Evolutionary conservation across 2,888 invertebrate species (phyloP).

Genomic region (Stramonita haemastoma): DNA sequence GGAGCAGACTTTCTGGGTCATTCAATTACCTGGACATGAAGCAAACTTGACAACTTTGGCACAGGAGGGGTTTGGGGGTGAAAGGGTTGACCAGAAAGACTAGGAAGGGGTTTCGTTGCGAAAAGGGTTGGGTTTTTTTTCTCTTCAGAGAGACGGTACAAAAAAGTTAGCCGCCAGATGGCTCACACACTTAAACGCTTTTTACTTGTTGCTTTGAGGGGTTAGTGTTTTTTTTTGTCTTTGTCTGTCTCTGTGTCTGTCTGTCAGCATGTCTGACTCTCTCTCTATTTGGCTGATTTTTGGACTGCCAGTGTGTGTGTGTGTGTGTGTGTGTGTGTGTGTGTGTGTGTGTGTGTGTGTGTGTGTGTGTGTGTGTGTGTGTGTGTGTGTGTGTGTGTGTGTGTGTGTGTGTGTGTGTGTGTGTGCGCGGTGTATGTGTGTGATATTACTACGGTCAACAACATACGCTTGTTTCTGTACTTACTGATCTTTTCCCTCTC

Average conservation of each 20-base stretch:
- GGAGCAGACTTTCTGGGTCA: background rate
- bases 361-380: slow-evolving; percentile 32
- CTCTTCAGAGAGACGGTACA: no score
- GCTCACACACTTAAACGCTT: no score
- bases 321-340: slow-evolving; percentile 4
- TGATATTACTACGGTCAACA: no score
- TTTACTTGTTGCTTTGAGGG: no score
- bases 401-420: background rate
- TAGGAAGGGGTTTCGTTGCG: background rate
- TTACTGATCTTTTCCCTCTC: background rate
- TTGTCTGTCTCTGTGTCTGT: background rate
- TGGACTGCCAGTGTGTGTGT: background rate
- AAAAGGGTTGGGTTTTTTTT: no score
- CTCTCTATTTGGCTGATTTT: no score
- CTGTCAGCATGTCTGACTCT: background rate
- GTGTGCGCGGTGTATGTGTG: no score
- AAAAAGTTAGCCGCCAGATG: no score
- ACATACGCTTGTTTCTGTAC: no score
- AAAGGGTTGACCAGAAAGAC: background rate
- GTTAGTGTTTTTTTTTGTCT: no score
- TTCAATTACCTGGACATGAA: slow-evolving; percentile 3
- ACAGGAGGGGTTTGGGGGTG: background rate
- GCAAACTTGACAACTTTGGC: slow-evolving; percentile 12
- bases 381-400: background rate
- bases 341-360: slow-evolving; percentile 31